Conservation (phyloP, 1,140 invertebrate species). For the Pseudomyrmex dendroicus region DNA sequence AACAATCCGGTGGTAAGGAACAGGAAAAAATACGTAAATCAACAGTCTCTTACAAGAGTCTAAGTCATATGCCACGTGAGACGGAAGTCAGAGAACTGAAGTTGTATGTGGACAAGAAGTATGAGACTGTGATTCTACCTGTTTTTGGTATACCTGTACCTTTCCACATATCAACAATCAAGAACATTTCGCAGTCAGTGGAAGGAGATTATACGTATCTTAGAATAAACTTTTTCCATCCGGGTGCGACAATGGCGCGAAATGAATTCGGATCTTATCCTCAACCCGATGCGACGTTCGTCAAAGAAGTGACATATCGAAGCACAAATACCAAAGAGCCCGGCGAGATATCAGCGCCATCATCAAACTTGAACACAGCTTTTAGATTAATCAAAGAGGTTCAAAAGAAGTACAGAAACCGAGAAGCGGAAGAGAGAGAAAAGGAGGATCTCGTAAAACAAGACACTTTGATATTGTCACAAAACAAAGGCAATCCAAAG, state of each 20-base stretch:
- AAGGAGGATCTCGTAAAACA: conserved; percentile 99
- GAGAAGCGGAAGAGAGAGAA: conserved; percentile 99
- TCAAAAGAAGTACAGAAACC: conserved; percentile 99
- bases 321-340: conserved; percentile 99
- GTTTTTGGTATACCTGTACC: conserved; percentile 98
- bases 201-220: conserved; percentile 99
- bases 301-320: conserved; percentile 99
- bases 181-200: conserved; percentile 99
- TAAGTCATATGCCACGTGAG: conserved; percentile 96
- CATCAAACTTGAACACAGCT: conserved; percentile 97
- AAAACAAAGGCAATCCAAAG: conserved; percentile 99
- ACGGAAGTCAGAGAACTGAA: conserved; percentile 97
- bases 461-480: conserved; percentile 97
- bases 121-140: conserved; percentile 98
- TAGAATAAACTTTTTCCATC: conserved; percentile 99
- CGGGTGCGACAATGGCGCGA: conserved; percentile 97
- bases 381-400: conserved; percentile 99
- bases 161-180: conserved; percentile 99
- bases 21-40: conserved; percentile 97
- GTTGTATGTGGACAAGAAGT: conserved; percentile 98
- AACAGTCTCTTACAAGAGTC: conserved; percentile 97
- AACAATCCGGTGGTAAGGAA: conserved; percentile 93
- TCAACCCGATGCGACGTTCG: conserved; percentile 97
- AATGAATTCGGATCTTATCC: conserved; percentile 96
- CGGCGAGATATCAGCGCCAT: conserved; percentile 97